These are phyloP conservation scores for Coelopa frigida DNA, from an alignment of 1,140 invertebrate species.

Conservation along the genomic window DNA sequence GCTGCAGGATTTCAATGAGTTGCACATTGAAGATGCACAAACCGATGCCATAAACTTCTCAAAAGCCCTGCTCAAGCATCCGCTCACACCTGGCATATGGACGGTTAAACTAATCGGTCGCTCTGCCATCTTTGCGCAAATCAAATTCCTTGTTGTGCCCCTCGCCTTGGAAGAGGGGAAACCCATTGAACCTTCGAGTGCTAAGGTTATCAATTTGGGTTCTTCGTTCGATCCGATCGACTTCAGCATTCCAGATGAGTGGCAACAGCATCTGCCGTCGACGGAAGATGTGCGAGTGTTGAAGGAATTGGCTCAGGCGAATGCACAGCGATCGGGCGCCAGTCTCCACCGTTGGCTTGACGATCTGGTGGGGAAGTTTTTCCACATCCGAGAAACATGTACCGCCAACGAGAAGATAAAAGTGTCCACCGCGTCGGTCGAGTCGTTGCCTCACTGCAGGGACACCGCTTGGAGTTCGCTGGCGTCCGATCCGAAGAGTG, in stretches of 20 bases:
- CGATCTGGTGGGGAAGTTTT: conserved; percentile 56
- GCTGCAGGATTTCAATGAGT: conserved; percentile 67
- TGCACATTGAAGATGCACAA: conserved; percentile 63
- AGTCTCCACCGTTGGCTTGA: conserved; percentile 74
- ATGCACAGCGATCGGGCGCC: conserved; percentile 53
- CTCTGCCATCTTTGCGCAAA: conserved; percentile 57
- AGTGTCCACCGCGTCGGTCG: conserved; percentile 22
- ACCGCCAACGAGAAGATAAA: conserved; percentile 30
- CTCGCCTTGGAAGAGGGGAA: conserved; percentile 35
- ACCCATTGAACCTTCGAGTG: conserved; percentile 23
- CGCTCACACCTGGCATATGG: conserved; percentile 81
- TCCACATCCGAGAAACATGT: conserved; percentile 60
- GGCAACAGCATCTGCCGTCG: conserved; percentile 51
- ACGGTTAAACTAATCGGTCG: conserved; percentile 67
- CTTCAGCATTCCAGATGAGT: conserved; percentile 44
- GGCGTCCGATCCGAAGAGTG: conserved; percentile 82
- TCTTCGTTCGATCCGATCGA: conserved; percentile 26
- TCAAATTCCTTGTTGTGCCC: conserved; percentile 70
- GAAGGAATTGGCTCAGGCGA: conserved; percentile 44
- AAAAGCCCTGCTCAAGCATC: conserved; percentile 69
- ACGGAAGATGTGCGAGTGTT: conserved; percentile 41
- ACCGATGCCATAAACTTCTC: conserved; percentile 53
- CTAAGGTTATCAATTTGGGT: conserved; percentile 27
- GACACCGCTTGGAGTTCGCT: conserved; percentile 79
- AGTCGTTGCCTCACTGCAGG: conserved; percentile 55